A percentile compares a stretch with the other conserved stretches of the same genome.
Conservation (phyloP, 2,797 vertebrate genomes). For the Fringilla coelebs region DNA sequence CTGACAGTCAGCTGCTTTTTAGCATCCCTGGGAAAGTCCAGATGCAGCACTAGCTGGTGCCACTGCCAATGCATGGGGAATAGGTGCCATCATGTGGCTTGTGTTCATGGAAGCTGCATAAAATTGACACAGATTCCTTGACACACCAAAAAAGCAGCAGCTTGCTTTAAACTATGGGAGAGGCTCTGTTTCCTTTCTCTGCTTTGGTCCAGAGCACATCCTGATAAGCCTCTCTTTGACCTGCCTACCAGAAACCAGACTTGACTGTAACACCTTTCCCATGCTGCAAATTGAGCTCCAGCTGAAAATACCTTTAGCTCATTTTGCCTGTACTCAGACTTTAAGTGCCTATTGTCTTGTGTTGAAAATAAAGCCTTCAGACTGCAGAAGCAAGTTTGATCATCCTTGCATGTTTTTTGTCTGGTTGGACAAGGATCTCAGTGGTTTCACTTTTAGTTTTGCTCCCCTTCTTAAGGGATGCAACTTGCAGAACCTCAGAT, state of each 20-base stretch:
- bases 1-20: not conserved
- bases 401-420: not conserved
- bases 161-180: not conserved
- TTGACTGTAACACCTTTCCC: not conserved
- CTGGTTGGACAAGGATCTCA: not conserved
- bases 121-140: not conserved
- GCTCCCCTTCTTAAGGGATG: not conserved
- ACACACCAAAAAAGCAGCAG: not conserved
- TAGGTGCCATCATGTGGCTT: not conserved
- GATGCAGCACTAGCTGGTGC: not conserved
- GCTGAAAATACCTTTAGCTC: not conserved
- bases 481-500: not conserved
- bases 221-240: not conserved
- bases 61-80: rapidly evolving
- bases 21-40: not conserved
- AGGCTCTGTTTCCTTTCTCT: not conserved
- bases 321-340: not conserved
- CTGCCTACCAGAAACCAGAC: not conserved
- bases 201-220: not conserved
- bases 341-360: not conserved
- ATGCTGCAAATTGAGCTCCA: not conserved
- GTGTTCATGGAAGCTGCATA: not conserved
- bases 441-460: slow-evolving; percentile 7
- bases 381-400: not conserved
- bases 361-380: not conserved